A percentile compares a stretch with the other conserved stretches of the same genome.
These are phyloP conservation scores for Syngnathoides biaculeatus DNA, from an alignment of 2,113 vertebrate species.

Conservation along the genomic window DNA sequence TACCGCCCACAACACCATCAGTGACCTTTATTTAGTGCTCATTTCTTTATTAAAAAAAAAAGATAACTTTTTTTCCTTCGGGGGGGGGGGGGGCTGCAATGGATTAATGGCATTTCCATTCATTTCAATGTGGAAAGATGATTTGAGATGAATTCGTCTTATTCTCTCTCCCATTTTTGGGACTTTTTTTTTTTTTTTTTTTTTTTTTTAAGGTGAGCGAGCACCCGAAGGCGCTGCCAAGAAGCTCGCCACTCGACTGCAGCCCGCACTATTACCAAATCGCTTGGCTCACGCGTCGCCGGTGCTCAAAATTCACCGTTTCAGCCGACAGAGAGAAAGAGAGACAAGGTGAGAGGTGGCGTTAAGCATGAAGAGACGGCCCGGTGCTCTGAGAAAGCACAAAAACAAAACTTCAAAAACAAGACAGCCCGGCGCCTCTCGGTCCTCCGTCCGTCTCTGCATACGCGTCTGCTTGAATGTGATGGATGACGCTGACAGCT, in stretches of 20 bases:
- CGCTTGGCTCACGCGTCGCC: slow-evolving; percentile 70
- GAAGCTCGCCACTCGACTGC: slow-evolving; percentile 33
- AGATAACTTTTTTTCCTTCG: no score
- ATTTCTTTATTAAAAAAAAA: no score
- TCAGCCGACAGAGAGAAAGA: slow-evolving; percentile 34
- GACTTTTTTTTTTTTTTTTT: no score
- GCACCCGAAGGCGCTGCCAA: slow-evolving; percentile 41
- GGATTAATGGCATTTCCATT: no score
- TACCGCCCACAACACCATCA: no score
- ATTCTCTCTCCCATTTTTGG: no score
- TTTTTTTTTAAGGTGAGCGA: background rate
- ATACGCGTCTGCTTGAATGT: background rate
- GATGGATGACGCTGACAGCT: background rate
- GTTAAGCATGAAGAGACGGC: background rate
- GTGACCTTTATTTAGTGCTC: no score
- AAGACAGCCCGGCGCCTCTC: background rate
- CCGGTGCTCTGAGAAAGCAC: background rate
- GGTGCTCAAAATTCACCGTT: slow-evolving; percentile 42
- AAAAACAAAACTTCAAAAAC: background rate
- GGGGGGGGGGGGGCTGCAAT: no score
- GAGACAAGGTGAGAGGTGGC: slow-evolving; percentile 10
- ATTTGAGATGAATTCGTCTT: no score
- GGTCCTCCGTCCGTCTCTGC: background rate
- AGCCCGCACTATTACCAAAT: slow-evolving; percentile 72
- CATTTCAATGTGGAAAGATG: no score